Evolutionary conservation across 2,888 invertebrate genomes (phyloP), one percentile per base, ranked within the genome.

Genomic region (Zhengitettix transpicula): DNA sequence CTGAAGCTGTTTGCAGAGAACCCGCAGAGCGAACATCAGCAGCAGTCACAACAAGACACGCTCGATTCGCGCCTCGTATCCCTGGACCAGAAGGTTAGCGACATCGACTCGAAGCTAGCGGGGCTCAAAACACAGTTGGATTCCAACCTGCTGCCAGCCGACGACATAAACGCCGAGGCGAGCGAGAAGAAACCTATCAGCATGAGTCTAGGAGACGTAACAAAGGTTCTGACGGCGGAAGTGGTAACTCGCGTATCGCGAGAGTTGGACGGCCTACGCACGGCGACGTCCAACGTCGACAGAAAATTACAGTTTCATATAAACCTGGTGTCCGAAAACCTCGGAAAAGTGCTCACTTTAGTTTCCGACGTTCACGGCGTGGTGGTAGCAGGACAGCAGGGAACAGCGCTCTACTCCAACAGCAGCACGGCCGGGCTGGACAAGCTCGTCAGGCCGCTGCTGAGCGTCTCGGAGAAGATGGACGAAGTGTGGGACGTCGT

Each of bases 401-500:
- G 12, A 14, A n/a, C 51, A 1, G 15, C 54, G 17, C 47, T 47
- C 14, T 47, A 47, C 9, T 47, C 58, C 61, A 47, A 62, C 63
- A 40, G 63, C 64, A 5, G 61, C 62, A 40, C 78, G 17, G 71
- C 77, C 11, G 10, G n/a, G 64, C 77, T 91, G 42, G 87, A 87
- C 1, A 84, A 86, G 68, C 87, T 89, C 74, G 89, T 90, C 70
- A 82, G 84, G 65, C 90, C 91, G 0, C 89, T 90, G 75, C 83
- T 89, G 69, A 85, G 84, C 59, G 89, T 90, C 1, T 87, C 89
- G 0, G 89, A 89, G 70, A 90, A 90, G 73, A 90, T 91, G 89
- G 90, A 91, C 67, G 88, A 91, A 40, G 89, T 91, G 7, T 91
- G 90, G 90, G 86, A 89, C 70, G 89, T 90, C 8, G 89, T 91